Evolutionary conservation across 2,888 invertebrate genomes (phyloP), one percentile per base, ranked within the genome.

Genomic region (Formica aserva): DNA sequence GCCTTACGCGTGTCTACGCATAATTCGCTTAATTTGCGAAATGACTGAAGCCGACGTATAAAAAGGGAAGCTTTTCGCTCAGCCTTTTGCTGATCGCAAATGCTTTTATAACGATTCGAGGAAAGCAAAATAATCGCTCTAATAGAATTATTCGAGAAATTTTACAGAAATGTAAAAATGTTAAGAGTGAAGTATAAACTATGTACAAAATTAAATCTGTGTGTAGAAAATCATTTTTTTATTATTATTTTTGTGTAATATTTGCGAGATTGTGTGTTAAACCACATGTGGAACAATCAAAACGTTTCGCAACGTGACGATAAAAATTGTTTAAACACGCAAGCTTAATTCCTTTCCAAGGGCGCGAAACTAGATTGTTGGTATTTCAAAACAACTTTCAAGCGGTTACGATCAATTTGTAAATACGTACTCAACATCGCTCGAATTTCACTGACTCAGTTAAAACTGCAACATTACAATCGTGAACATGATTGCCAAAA

Each of bases 41-140:
- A 65, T 85, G 87, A 87, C 66, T 82, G 85, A 87, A 87, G 76
- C 76, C 86, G 48, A 63, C 48, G 48, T 35, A 66, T 29, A 69
- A 55, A 48, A 65, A 63, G 29, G 15, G 13, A 35, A 48, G 32
- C 18, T 6, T 2, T 29, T 62, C 32, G 26, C 29, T 32, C 29
- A 6, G 1, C 26, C 26, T 38, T 6, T 26, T n/a, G 3, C 9
- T 26, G 38, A 60, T 57, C 15, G 29, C 45, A 11, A 18, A 6
- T 22, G 18, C n/a, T 52, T 38, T 45, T 38, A 2, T 29, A 29
- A 4, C 5, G n/a, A 75, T 18, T 48, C 15, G n/a, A 52, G n/a
- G 8, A n/a, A 52, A 52, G n/a, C 8, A 8, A 8, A 52, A n/a
- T 52, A 6, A n/a, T 52, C n/a, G 1, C 18, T 52, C 8, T 8